Evolutionary conservation across 2,797 vertebrate species (phyloP), one percentile per base, ranked within the genome.

Genomic region (Manis crassicaudata): DNA sequence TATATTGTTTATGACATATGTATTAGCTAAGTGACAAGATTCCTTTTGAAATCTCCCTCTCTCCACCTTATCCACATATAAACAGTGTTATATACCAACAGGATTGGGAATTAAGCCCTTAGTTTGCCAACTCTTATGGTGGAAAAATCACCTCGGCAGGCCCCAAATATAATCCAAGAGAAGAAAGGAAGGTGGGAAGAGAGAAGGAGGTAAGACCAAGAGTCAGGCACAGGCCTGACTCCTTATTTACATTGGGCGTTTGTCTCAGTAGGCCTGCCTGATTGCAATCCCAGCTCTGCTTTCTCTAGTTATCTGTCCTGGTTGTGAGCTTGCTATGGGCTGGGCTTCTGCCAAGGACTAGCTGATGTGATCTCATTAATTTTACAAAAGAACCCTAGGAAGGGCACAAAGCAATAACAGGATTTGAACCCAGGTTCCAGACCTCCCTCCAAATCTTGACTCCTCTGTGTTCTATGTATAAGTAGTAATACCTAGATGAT

Each of bases 11-110:
- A 62, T 96, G 94, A 95, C 67, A 95, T 3, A 17, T 58, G 79
- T 81, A 82, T 98, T 97, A 96, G 52, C 65, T 95, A 92, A 97
- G 60, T 76, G 95, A 97, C 82, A 97, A 96, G 85, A 92, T 68
- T 90, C 80, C 1, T 92, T 96, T 95, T 86, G 62, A 96, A 88
- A 87, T 96, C 18, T 80, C 68, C 77, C 80, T 92, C 75, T 98
- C 63, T 92, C 84, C 54, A 92, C 92, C 68, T 90, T 97, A 91
- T 67, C 21, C 83, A 65, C 21, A 73, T 97, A 91, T 85, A 90
- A 97, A 96, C 52, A 84, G 82, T 95, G 94, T 94, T 88, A 93
- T 27, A 60, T 84, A 94, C 62, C 96, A 88, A 84, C 27, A 97
- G 76, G 60, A 56, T 23, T 92, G 91, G 81, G 35, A 91, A 97